phyloP scores from a whole-genome alignment of 1,140 invertebrate genomes.

The Whitmania pigra region DNA sequence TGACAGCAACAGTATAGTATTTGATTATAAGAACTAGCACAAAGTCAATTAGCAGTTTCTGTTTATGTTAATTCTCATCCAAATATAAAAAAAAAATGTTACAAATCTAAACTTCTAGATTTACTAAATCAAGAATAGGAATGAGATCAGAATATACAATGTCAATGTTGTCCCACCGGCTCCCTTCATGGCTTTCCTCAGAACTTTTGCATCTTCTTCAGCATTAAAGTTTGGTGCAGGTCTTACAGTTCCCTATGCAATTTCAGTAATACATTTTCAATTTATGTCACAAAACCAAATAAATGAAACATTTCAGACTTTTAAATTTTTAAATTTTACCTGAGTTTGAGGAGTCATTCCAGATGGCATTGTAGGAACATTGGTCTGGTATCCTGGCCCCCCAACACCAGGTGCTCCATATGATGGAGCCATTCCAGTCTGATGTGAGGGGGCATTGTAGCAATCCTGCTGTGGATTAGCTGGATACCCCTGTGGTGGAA shows the following conservation, averaged over 20 bases:
- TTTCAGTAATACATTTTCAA: neutral
- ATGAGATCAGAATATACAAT: neutral
- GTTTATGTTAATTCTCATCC: too few relatives aligned
- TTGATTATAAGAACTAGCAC: too few relatives aligned
- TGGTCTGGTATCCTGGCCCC: conserved; percentile 5
- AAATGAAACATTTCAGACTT: neutral
- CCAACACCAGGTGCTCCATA: neutral
- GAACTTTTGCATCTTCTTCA: conserved; percentile 34
- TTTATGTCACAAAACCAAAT: neutral
- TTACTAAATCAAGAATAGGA: neutral
- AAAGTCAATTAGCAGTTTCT: too few relatives aligned
- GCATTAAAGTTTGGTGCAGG: conserved; percentile 37
- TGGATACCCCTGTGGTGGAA: conserved; percentile 1
- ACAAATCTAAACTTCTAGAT: neutral
- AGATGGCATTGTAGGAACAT: neutral
- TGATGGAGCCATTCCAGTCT: conserved; percentile 6
- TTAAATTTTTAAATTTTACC: neutral
- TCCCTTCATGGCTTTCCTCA: conserved; percentile 39
- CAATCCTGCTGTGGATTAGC: neutral
- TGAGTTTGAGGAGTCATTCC: conserved; percentile 2
- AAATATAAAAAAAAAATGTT: too few relatives aligned
- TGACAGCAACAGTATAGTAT: too few relatives aligned
- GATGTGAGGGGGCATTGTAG: neutral
- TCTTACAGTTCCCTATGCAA: conserved; percentile 31
- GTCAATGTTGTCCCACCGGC: conserved; percentile 28